phyloP scores from a whole-genome alignment of 2,888 invertebrate genomes.

The Sarcophaga carnaria region DNA sequence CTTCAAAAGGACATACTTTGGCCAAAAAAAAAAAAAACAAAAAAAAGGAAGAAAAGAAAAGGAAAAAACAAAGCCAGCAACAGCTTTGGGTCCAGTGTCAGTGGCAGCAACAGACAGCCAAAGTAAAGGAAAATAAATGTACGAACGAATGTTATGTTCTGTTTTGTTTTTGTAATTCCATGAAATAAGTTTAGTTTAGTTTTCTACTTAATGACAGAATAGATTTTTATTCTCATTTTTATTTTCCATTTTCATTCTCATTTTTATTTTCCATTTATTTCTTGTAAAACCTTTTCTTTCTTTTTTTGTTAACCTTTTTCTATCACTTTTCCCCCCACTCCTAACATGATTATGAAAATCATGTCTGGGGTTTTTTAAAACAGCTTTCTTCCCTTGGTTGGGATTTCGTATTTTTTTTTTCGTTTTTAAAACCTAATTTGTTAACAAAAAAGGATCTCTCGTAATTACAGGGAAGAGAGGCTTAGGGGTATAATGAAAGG shows the following conservation, averaged over 20 bases:
- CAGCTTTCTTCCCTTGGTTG: neutral
- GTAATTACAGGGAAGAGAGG: no score
- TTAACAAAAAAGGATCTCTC: neutral
- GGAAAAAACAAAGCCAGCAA: neutral
- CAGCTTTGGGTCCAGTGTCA: neutral
- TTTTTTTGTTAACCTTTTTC: neutral
- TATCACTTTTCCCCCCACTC: neutral
- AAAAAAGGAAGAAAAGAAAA: neutral
- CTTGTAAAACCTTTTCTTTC: neutral
- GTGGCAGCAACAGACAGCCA: neutral
- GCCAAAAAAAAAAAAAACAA: neutral
- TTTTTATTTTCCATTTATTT: conserved; percentile 7
- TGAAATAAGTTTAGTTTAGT: conserved; percentile 26
- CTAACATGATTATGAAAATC: neutral
- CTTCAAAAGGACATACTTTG: conserved; percentile 13
- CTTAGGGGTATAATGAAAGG: no score
- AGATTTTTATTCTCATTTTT: conserved; percentile 42
- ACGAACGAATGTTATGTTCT: no score
- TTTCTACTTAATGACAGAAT: conserved; percentile 45
- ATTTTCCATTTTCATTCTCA: neutral
- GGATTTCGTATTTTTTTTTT: neutral
- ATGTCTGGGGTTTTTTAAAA: neutral
- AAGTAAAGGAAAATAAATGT: neutral
- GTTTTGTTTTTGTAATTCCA: conserved; percentile 6
- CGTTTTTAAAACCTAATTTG: neutral